Percentiles rank a stretch among this genome's conserved stretches.
These are phyloP conservation scores for Dryocosmus kuriphilus DNA, from an alignment of 2,888 invertebrate genomes.

Conservation along the genomic window DNA sequence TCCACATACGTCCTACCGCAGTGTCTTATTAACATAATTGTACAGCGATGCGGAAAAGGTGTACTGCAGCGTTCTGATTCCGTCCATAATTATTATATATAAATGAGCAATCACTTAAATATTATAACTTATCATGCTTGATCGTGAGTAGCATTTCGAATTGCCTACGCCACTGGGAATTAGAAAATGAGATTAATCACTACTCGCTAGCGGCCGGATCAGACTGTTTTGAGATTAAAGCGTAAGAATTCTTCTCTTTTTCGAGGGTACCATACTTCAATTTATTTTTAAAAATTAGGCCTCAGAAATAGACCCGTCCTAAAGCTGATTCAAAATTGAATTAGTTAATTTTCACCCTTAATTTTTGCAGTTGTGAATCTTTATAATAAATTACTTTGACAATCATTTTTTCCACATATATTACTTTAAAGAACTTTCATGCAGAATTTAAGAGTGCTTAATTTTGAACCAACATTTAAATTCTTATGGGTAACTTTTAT, in stretches of 20 bases:
- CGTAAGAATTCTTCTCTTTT: conserved; percentile 35
- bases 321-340: not conserved
- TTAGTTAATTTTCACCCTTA: not conserved
- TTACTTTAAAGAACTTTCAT: not conserved
- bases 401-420: not conserved
- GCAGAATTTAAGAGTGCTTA: not conserved
- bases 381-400: not conserved
- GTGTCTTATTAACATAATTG: conserved; percentile 52
- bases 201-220: conserved; percentile 76
- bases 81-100: conserved; percentile 32
- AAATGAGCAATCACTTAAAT: conserved; percentile 36
- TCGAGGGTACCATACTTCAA: conserved; percentile 36
- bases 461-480: not conserved
- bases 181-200: conserved; percentile 66
- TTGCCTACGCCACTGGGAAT: conserved; percentile 58
- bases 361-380: not conserved
- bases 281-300: not conserved
- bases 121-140: not conserved
- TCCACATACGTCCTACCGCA: conserved; percentile 54
- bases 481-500: not conserved
- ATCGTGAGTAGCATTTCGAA: conserved; percentile 39
- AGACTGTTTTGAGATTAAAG: conserved; percentile 70
- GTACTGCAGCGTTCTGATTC: conserved; percentile 55
- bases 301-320: not conserved
- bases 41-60: conserved; percentile 51